Percentiles rank a stretch among this genome's conserved stretches.
These are phyloP conservation scores for Nematopogon swammerdamellus DNA, from an alignment of 2,888 invertebrate genomes.

Conservation along the genomic window DNA sequence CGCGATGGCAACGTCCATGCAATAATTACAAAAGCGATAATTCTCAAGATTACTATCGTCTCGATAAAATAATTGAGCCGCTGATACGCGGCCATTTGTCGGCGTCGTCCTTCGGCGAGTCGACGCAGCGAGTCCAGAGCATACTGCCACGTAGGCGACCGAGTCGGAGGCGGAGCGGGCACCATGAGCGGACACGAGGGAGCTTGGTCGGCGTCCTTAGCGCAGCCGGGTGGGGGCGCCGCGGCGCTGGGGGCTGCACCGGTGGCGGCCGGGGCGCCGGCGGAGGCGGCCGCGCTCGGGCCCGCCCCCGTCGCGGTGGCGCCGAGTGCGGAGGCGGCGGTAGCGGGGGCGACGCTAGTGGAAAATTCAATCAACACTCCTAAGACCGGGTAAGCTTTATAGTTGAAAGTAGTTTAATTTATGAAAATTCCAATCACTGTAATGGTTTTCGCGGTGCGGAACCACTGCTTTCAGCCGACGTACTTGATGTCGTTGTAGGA, in stretches of 20 bases:
- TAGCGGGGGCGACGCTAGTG: not conserved
- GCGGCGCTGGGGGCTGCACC: not conserved
- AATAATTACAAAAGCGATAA: not conserved
- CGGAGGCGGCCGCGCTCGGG: no score
- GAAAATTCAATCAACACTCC: not conserved
- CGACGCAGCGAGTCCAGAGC: not conserved
- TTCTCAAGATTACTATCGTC: not conserved
- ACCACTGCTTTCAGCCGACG: no score
- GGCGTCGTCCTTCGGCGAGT: not conserved
- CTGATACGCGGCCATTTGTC: not conserved
- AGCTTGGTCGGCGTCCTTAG: not conserved
- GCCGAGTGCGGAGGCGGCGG: not conserved
- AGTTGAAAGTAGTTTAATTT: no score
- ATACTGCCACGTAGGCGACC: not conserved
- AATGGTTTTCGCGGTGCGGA: no score
- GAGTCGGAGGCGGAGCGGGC: no score
- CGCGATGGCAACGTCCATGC: no score
- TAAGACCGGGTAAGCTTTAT: not conserved
- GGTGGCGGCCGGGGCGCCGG: not conserved
- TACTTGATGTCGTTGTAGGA: no score
- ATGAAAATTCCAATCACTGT: no score
- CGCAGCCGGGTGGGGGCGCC: not conserved
- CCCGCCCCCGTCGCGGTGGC: not conserved
- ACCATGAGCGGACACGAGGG: no score
- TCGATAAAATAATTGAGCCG: not conserved